Conservation (phyloP, 2,113 vertebrate genomes). For the Hemiprocne comata region DNA sequence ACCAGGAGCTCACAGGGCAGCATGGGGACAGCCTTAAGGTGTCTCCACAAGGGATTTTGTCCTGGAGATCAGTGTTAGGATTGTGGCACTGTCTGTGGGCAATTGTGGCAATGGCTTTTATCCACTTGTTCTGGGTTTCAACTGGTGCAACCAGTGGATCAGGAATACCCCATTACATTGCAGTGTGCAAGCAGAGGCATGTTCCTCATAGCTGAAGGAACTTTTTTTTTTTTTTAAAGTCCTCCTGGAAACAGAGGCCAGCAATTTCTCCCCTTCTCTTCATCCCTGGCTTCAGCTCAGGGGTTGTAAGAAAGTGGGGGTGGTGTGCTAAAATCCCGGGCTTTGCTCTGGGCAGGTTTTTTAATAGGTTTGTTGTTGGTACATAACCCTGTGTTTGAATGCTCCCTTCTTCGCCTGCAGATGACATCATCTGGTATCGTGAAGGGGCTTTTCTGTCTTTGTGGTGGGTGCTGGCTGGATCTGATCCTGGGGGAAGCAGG, state of each 20-base stretch:
- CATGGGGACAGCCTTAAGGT: background rate
- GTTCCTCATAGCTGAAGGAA: background rate
- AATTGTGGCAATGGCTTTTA: background rate
- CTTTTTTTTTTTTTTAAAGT: too few relatives aligned
- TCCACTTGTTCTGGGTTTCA: background rate
- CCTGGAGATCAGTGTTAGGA: background rate
- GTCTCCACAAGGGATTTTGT: background rate
- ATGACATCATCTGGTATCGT: background rate
- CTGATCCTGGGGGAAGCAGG: background rate
- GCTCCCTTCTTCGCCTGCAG: background rate
- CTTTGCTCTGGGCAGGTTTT: background rate
- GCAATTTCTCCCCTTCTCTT: background rate
- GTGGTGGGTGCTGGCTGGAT: background rate
- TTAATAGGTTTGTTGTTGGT: background rate
- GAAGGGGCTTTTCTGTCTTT: constrained; percentile 15
- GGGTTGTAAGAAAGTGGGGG: background rate
- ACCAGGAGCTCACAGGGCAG: background rate
- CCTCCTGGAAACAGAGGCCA: background rate
- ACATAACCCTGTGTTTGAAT: background rate
- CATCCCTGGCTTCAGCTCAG: background rate
- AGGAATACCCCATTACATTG: background rate
- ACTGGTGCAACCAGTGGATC: background rate
- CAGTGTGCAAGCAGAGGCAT: background rate
- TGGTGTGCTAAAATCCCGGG: accelerated
- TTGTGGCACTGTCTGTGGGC: background rate